Conservation (phyloP, 2,888 invertebrate genomes). For the Amorpha juglandis region DNA sequence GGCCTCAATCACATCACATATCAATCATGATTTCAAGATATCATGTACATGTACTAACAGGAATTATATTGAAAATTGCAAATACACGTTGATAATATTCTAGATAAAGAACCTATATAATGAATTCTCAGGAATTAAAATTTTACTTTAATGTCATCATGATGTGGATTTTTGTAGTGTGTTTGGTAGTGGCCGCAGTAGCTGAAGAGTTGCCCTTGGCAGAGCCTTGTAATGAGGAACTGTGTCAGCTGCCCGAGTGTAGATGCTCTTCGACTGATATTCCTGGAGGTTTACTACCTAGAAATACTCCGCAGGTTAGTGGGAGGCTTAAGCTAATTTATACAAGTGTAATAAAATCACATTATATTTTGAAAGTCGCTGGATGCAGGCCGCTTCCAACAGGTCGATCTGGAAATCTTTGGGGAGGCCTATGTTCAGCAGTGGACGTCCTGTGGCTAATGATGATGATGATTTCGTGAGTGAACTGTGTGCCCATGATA, state of each 20-base stretch:
- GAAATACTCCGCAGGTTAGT: conserved; percentile 81
- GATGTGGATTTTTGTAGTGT: conserved; percentile 30
- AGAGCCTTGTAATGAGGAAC: conserved; percentile 55
- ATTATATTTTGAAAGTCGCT: no score
- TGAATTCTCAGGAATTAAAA: neutral
- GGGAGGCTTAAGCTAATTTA: neutral
- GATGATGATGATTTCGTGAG: no score
- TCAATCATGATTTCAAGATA: neutral
- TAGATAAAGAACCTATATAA: conserved; percentile 1
- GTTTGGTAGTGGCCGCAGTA: conserved; percentile 31
- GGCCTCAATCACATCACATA: neutral
- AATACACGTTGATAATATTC: neutral
- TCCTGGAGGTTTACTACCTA: conserved; percentile 70
- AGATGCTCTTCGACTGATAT: conserved; percentile 76
- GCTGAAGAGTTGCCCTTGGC: conserved; percentile 46
- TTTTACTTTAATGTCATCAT: neutral
- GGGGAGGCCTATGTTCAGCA: no score
- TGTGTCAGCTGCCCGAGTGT: conserved; percentile 81
- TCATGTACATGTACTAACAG: neutral
- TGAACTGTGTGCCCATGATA: no score
- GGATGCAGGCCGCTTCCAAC: no score
- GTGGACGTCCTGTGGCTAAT: no score
- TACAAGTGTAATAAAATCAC: no score
- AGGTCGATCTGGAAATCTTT: no score
- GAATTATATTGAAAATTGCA: neutral